Evolutionary conservation across 2,113 vertebrate species (phyloP), one percentile per base, ranked within the genome.

Genomic region (Gulo gulo): DNA sequence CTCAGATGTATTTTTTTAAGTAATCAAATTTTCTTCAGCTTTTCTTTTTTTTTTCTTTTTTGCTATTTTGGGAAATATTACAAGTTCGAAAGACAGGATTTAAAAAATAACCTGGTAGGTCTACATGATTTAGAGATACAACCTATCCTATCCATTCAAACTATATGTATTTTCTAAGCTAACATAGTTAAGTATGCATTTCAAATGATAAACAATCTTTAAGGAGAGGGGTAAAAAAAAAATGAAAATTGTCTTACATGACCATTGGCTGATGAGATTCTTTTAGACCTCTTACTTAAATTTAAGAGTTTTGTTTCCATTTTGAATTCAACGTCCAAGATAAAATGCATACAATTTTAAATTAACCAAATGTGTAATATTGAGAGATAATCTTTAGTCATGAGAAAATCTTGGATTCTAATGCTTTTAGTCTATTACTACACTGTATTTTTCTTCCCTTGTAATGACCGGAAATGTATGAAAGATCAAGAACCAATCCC

Each of bases 271-370:
- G 18, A 24, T 50, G 39, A 10, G 18, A 52, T 78, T 94, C 9
- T 39, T 39, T 39, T 39, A 39, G 39, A 39, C 39, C 39, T 39
- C 39, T 39, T 39, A 39, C 39, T 39, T 95, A 61, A 88, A 91
- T 34, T n/a, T 45, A 84, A 79, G 34, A 20, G 15, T 71, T 61
- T 59, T 74, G 14, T 50, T 96, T 95, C 91, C 9, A 59, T 63
- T 93, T 82, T 85, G 50, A 93, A 61, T 8, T 88, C 71, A 89
- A 55, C 21, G 24, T 90, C 23, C 65, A 92, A 71, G 21, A 94
- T 26, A 93, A 92, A 92, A 91, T 93, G 61, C 8, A 89, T 67
- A 92, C n/a, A 92, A 50, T 82, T 85, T 74, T 88, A 78, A 52
- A 42, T 69, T 78, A 91, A 74, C 7, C 55, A 88, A 95, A 96